Evolutionary conservation across 2,113 vertebrate species (phyloP).

Genomic region (Pangasianodon gigas): DNA sequence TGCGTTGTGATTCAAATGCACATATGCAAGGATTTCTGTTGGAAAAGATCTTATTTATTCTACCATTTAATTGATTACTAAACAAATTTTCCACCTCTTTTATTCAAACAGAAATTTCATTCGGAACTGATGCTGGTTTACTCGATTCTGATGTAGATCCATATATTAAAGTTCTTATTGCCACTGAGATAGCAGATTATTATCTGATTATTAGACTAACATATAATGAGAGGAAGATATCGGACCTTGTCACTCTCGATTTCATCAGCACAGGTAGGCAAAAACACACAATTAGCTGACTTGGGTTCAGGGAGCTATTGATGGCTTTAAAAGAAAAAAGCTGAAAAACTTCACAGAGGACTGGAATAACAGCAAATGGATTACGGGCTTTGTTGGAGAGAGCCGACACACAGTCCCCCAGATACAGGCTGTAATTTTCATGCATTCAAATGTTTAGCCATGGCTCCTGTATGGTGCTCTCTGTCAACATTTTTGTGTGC

Average conservation of each 20-base stretch:
- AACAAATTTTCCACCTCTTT: neutral
- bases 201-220: constrained; percentile 51
- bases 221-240: constrained; percentile 46
- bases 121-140: neutral
- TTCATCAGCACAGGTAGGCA: constrained; percentile 62
- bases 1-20: neutral
- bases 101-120: neutral
- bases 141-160: neutral
- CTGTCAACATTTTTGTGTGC: neutral
- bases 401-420: neutral
- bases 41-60: neutral
- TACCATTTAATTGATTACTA: neutral
- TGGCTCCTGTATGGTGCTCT: constrained; percentile 15
- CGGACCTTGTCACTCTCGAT: constrained; percentile 45
- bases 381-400: constrained; percentile 17
- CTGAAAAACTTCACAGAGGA: constrained; percentile 41
- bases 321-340: constrained; percentile 41
- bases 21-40: neutral
- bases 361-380: constrained; percentile 27
- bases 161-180: neutral
- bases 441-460: constrained; percentile 35
- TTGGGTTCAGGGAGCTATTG: constrained; percentile 24
- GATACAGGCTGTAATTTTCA: constrained; percentile 43
- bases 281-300: constrained; percentile 58
- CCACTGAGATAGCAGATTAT: neutral